phyloP scores from a whole-genome alignment of 2,113 vertebrate species.

The Gallinago paraguaiae region DNA sequence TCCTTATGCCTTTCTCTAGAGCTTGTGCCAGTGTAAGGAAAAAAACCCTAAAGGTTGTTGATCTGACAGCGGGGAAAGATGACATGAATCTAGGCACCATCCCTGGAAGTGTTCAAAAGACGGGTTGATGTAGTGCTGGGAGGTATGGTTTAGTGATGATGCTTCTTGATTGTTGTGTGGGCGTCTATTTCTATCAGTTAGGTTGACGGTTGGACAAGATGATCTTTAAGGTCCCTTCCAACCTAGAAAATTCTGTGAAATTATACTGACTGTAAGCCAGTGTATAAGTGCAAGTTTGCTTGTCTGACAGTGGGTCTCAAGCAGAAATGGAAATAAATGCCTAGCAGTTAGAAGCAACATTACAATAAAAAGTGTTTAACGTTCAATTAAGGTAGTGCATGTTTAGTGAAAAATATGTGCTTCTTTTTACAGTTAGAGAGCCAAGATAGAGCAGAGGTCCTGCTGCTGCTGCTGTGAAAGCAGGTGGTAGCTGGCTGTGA shows the following conservation, averaged over 20 bases:
- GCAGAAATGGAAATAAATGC: background rate
- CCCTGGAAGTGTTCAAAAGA: too few species aligned
- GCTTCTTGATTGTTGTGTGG: too few species aligned
- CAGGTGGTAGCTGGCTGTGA: background rate
- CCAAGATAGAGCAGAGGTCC: background rate
- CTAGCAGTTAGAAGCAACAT: background rate
- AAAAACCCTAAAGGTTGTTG: background rate
- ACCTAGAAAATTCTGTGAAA: too few species aligned
- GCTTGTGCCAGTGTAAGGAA: background rate
- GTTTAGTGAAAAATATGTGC: fast-evolving
- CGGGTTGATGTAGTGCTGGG: too few species aligned
- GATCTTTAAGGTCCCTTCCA: too few species aligned
- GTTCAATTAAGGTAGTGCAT: background rate
- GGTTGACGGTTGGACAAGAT: too few species aligned
- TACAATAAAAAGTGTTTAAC: background rate
- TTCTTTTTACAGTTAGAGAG: background rate
- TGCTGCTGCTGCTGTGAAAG: background rate
- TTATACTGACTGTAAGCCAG: background rate
- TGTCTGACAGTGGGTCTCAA: background rate
- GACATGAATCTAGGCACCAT: fast-evolving
- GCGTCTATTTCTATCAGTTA: too few species aligned
- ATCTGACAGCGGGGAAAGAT: background rate
- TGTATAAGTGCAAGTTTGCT: background rate
- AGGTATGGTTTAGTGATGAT: too few species aligned
- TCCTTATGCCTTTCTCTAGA: background rate